A percentile compares a stretch with the other conserved stretches of the same genome.
phyloP scores from a whole-genome alignment of 2,888 invertebrate genomes.

The Ecdyonurus torrentis region DNA sequence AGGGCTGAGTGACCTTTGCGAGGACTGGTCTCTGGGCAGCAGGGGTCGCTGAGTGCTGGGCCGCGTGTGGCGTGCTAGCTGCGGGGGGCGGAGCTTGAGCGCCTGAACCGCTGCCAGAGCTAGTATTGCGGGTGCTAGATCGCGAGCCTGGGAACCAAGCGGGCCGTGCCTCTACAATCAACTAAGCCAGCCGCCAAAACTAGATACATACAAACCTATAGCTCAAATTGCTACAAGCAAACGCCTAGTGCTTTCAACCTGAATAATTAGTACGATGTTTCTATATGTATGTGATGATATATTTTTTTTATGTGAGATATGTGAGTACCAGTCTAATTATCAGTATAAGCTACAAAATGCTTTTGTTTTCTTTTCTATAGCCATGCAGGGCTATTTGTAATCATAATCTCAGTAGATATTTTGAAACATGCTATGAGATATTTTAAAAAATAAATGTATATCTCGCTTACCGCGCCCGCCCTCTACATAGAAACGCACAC shows the following conservation, averaged over 20 bases:
- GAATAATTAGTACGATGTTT: too few relatives aligned
- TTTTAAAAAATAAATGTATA: neutral
- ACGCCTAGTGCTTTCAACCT: too few relatives aligned
- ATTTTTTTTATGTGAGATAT: too few relatives aligned
- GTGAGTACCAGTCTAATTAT: too few relatives aligned
- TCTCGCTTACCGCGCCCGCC: neutral
- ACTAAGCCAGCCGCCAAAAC: neutral
- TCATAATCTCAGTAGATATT: neutral
- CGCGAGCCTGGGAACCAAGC: neutral
- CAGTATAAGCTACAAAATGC: too few relatives aligned
- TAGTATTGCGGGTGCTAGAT: neutral
- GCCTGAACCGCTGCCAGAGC: slow-evolving; percentile 17
- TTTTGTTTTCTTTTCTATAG: neutral
- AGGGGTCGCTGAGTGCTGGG: slow-evolving; percentile 28
- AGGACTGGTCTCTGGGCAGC: slow-evolving; percentile 27
- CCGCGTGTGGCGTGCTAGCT: slow-evolving; percentile 25
- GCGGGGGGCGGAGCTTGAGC: slow-evolving; percentile 19
- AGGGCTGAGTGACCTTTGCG: slow-evolving; percentile 35
- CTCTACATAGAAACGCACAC: neutral
- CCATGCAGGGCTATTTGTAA: neutral
- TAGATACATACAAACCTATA: too few relatives aligned
- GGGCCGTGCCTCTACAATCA: neutral
- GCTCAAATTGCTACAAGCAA: too few relatives aligned
- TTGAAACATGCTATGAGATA: neutral
- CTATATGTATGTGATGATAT: too few relatives aligned